Percentiles rank a stretch among this genome's conserved stretches.
These are phyloP conservation scores for Catostylus mosaicus DNA, from an alignment of 30 jellyfish, hydroid and myxozoan species.

Conservation along the genomic window DNA sequence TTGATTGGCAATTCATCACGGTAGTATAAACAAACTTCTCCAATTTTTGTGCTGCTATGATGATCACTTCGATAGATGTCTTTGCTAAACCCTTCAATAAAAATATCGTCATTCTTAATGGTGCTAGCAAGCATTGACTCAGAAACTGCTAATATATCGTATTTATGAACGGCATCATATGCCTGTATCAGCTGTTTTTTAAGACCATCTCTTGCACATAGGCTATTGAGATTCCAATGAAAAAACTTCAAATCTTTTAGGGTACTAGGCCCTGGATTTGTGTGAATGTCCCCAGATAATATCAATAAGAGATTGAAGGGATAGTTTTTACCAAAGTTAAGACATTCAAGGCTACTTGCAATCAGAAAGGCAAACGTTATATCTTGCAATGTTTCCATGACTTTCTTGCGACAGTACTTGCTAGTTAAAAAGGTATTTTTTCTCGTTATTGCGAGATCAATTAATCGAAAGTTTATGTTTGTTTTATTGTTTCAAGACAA, in stretches of 20 bases:
- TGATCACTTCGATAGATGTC: neutral
- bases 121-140: neutral
- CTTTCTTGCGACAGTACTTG: conserved; percentile 16
- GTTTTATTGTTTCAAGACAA: too few species aligned
- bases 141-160: conserved; percentile 47
- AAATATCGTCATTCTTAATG: neutral
- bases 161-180: conserved; percentile 44
- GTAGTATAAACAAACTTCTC: neutral
- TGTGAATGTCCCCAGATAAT: conserved; percentile 15
- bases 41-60: neutral
- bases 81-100: neutral
- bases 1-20: conserved; percentile 10
- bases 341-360: neutral
- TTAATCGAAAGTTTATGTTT: neutral
- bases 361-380: neutral
- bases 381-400: neutral
- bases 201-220: conserved; percentile 55
- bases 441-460: neutral
- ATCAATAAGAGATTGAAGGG: conserved; percentile 13
- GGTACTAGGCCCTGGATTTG: conserved; percentile 36
- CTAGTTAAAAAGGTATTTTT: conserved; percentile 12
- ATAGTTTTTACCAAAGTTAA: neutral
- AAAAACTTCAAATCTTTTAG: conserved; percentile 33
- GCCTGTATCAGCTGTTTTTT: conserved; percentile 47
- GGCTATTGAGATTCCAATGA: conserved; percentile 58